Evolutionary conservation across 1,140 invertebrate species (phyloP), one percentile per base, ranked within the genome.

Genomic region (Pseudomyrmex pallidus): DNA sequence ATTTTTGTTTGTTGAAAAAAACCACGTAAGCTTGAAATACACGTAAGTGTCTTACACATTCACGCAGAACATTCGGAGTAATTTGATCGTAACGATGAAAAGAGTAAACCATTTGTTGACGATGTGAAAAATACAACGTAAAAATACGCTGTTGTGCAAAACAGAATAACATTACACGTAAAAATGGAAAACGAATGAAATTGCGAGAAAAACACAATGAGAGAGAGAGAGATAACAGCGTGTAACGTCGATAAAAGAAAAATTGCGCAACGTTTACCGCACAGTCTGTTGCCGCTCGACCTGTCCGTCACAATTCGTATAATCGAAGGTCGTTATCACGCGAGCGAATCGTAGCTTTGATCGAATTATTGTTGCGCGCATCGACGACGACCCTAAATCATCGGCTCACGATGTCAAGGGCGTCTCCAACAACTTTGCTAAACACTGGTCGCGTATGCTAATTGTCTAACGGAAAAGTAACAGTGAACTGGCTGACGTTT

Each of bases 401-500:
- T 72, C 22, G 68, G n/a, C 20, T 72, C 56, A 35, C 44, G 17
- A 22, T 70, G 76, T 78, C 76, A 78, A 70, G 76, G 54, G 54
- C 54, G 44, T 50, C 20, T 22, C 35, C 35, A 15, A 46, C 57
- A 35, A 46, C 63, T 67, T n/a, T n/a, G 52, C 15, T 22, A 70
- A 80, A 17, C 54, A 66, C 9, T 9, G 20, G 15, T 59, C 52
- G 35, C 44, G 35, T 66, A 70, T 72, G 44, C 54, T 80, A 80
- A 80, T 80, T 72, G 66, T 17, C 66, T 80, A 80, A 80, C 76
- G 76, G 66, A 59, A 80, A 80, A 56, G 46, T 80, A 80, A 80
- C 76, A 78, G 64, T 70, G 76, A 70, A 78, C 44, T 17, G 66
- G 22, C 64, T 48, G 76, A 25, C 54, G 52, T 80, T 80, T 72